phyloP scores from a whole-genome alignment of 2,888 invertebrate genomes.

The Lamproptera curius region DNA sequence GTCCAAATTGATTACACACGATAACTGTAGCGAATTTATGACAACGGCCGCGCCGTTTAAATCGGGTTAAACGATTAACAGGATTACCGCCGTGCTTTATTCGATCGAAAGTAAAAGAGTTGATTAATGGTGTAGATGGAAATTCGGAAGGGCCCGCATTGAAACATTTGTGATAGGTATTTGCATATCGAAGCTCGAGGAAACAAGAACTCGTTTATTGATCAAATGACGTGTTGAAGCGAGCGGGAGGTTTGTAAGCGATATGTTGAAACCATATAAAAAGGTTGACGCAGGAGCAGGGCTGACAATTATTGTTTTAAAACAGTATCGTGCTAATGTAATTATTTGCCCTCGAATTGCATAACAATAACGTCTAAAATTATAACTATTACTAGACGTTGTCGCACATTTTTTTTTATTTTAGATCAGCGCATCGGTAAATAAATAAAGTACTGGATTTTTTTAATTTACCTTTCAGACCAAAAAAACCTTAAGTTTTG shows the following conservation, averaged over 20 bases:
- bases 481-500: too few relatives aligned
- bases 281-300: too few relatives aligned
- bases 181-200: conserved; percentile 3
- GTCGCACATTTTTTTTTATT: too few relatives aligned
- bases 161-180: conserved; percentile 1
- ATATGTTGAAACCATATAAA: neutral
- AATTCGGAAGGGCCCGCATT: neutral
- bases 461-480: too few relatives aligned
- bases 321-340: too few relatives aligned
- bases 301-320: too few relatives aligned
- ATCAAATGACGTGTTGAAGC: neutral
- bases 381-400: too few relatives aligned
- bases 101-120: conserved; percentile 22
- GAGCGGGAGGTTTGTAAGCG: neutral
- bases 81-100: conserved; percentile 22
- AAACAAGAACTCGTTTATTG: neutral
- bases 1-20: conserved; percentile 19
- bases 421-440: too few relatives aligned
- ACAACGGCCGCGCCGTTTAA: conserved; percentile 19
- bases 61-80: conserved; percentile 26
- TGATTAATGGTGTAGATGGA: conserved; percentile 9
- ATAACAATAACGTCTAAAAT: too few relatives aligned
- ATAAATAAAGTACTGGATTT: too few relatives aligned
- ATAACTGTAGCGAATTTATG: conserved; percentile 14
- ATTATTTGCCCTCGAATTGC: too few relatives aligned